Percentiles rank a stretch among this genome's conserved stretches.
Evolutionary conservation across 2,113 vertebrate genomes (phyloP).

Genomic region (Myrmophylax atrothorax): DNA sequence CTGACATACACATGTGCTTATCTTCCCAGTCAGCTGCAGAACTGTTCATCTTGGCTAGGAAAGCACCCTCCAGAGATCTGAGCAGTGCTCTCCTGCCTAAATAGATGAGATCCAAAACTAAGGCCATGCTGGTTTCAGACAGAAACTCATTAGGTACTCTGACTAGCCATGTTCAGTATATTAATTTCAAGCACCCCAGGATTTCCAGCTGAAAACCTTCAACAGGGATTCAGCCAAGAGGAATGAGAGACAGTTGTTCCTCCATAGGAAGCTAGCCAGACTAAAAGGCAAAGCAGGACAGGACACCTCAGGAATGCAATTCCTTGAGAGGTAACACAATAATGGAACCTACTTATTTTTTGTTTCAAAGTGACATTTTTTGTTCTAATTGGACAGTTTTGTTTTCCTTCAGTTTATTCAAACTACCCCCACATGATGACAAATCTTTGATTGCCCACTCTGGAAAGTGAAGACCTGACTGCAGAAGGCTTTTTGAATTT

Average conservation of each 20-base stretch:
- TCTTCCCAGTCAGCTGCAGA: slow-evolving; percentile 16
- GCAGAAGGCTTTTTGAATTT: background rate
- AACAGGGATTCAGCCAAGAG: background rate
- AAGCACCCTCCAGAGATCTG: background rate
- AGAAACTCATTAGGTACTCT: background rate
- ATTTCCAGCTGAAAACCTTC: slow-evolving; percentile 20
- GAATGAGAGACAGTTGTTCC: slow-evolving; percentile 8
- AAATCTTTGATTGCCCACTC: background rate
- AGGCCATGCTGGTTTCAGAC: background rate
- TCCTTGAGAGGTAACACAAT: background rate
- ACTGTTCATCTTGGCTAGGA: background rate
- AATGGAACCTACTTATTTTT: background rate
- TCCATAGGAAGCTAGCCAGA: background rate
- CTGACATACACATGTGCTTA: background rate
- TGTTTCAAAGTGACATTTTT: background rate
- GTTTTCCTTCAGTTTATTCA: background rate
- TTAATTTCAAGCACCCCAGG: background rate
- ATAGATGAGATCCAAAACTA: background rate
- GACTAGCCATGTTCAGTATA: background rate
- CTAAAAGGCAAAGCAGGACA: background rate
- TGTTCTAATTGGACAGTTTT: background rate
- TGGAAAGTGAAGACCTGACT: background rate
- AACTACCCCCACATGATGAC: rapidly evolving
- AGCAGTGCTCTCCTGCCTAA: background rate
- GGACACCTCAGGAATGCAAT: background rate